Percentiles rank a stretch among this genome's conserved stretches.
These are phyloP conservation scores for Lagopus muta DNA, from an alignment of 2,113 vertebrate species.

Conservation along the genomic window DNA sequence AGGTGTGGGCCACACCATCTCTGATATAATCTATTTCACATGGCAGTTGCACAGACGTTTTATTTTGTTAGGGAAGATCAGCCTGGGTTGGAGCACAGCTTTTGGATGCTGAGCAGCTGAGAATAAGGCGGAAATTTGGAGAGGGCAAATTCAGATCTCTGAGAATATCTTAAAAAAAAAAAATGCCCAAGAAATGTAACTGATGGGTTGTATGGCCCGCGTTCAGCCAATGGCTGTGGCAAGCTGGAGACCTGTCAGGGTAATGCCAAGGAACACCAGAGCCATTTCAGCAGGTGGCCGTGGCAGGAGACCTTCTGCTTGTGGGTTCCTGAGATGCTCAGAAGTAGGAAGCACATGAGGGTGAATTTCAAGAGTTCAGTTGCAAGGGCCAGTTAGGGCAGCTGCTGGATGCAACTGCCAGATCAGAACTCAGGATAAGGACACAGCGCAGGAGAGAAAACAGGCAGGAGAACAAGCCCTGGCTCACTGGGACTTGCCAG, in stretches of 20 bases:
- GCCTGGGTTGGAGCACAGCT: not conserved
- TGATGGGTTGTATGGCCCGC: accelerated
- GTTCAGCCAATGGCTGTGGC: not conserved
- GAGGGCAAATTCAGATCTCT: not conserved
- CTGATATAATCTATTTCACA: conserved; percentile 66
- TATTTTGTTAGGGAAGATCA: conserved; percentile 12
- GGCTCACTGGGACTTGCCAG: conserved; percentile 49
- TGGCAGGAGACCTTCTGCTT: not conserved
- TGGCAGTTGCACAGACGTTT: conserved; percentile 19
- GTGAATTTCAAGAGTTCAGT: not conserved
- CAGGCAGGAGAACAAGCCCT: conserved; percentile 45
- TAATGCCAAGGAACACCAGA: not conserved
- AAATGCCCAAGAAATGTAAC: not conserved
- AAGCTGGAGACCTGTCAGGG: not conserved
- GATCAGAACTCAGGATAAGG: conserved; percentile 69
- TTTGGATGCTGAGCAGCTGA: not conserved
- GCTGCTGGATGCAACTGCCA: conserved; percentile 53
- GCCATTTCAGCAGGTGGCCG: not conserved
- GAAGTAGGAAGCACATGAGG: not conserved
- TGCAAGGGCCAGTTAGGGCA: conserved; percentile 62
- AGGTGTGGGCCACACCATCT: conserved; percentile 58
- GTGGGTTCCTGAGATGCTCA: not conserved
- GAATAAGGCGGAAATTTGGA: not conserved
- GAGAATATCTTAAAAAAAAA: not conserved
- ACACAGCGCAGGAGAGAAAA: conserved; percentile 15